Conservation (phyloP, 1,140 invertebrate genomes). For the Liolophura sinensis region DNA sequence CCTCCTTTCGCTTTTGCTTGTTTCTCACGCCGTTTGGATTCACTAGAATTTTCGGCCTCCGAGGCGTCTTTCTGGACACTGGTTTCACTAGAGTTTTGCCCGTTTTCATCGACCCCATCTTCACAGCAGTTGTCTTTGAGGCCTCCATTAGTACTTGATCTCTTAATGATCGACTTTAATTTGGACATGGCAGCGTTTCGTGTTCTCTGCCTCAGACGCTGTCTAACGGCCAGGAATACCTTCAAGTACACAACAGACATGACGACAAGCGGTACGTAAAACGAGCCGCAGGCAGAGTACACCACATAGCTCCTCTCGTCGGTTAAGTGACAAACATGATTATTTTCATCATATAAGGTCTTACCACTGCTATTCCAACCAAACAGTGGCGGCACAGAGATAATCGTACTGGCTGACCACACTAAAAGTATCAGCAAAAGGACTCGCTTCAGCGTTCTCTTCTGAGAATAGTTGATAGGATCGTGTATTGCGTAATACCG, state of each 20-base stretch:
- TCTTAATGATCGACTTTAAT: background rate
- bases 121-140: background rate
- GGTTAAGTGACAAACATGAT: conserved; percentile 44
- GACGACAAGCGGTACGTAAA: conserved; percentile 58
- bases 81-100: background rate
- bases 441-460: conserved; percentile 86
- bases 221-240: conserved; percentile 34
- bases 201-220: conserved; percentile 21
- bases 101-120: background rate
- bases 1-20: background rate
- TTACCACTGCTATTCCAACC: conserved; percentile 70
- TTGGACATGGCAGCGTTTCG: conserved; percentile 15
- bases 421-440: conserved; percentile 86
- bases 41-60: background rate
- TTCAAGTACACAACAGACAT: conserved; percentile 56
- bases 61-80: background rate
- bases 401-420: conserved; percentile 85
- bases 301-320: conserved; percentile 53
- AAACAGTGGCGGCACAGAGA: conserved; percentile 90
- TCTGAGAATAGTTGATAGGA: conserved; percentile 95
- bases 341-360: conserved; percentile 19
- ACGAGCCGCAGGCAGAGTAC: conserved; percentile 57
- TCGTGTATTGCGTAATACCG: conserved; percentile 83
- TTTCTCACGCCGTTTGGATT: background rate
- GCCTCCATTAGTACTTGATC: background rate